These are phyloP conservation scores for Glossosoma conforme DNA, from an alignment of 1,140 invertebrate genomes.

Conservation along the genomic window DNA sequence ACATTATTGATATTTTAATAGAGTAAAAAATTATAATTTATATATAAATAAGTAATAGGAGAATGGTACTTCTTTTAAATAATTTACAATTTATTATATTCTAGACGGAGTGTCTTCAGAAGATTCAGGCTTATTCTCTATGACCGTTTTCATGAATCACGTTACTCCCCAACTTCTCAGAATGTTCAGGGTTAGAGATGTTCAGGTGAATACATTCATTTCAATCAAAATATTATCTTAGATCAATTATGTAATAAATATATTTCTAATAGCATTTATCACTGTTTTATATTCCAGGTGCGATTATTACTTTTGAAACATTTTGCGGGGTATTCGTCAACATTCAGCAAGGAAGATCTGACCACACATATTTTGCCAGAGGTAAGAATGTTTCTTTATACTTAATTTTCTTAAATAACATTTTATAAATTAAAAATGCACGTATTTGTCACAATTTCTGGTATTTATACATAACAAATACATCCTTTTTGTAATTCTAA, in stretches of 20 bases:
- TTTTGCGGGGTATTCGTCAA: constrained; percentile 64
- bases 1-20: too few relatives aligned
- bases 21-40: too few relatives aligned
- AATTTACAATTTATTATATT: background rate
- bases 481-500: too few relatives aligned
- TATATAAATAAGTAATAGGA: too few relatives aligned
- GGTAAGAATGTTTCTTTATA: constrained; percentile 39
- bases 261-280: background rate
- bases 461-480: too few relatives aligned
- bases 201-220: constrained; percentile 48
- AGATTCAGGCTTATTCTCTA: constrained; percentile 55
- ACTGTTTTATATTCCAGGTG: constrained; percentile 38
- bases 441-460: too few relatives aligned
- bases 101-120: constrained; percentile 22
- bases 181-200: constrained; percentile 72
- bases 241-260: background rate
- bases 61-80: too few relatives aligned
- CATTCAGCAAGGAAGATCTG: constrained; percentile 66
- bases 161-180: constrained; percentile 68
- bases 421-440: background rate
- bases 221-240: background rate
- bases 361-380: constrained; percentile 66
- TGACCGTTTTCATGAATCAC: constrained; percentile 61
- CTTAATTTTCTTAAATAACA: background rate
- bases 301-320: constrained; percentile 64